Base-by-base conservation (phyloP, 2,888 invertebrate genomes). In the Microctonus brassicae region DNA sequence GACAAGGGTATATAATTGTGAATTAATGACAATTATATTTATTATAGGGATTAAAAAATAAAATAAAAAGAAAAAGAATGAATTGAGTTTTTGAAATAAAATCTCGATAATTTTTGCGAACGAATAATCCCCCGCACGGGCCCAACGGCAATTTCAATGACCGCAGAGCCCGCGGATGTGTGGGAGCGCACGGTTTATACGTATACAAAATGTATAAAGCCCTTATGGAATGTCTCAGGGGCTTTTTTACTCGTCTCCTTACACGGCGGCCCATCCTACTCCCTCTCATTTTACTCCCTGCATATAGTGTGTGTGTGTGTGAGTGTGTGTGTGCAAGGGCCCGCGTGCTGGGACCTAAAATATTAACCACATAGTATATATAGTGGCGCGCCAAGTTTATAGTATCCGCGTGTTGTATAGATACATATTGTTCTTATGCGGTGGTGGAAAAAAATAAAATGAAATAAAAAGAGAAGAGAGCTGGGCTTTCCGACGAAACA, bases 281-380 rank as follows among this genome's bases (percentile, higher is more conserved):
- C 26, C 57, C 7, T 47, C 17, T 47, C 20, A 17, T 47, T 47
- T 10, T 57, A 29, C 36, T 61, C 57, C 64, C 52, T 53, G 55
- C 55, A n/a, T n/a, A n/a, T n/a, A n/a, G n/a, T n/a, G n/a, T n/a
- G n/a, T n/a, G n/a, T n/a, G n/a, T n/a, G n/a, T n/a, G n/a, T n/a
- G n/a, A n/a, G n/a, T 57, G 47, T 24, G 65, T 22, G 60, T 55
- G 36, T 26, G 24, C 66, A 52, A 65, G 61, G 72, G 63, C 65
- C 62, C 62, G 47, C 65, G 47, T 69, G 75, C 70, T 53, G 26
- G 34, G 76, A 79, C 76, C 79, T 81, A 81, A 83, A 83, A 82
- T 73, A 78, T 82, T 84, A 84, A 84, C 83, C 82, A 82, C 82
- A 83, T 80, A 82, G 82, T 80, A 79, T 73, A 47, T 47, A 20